Base-by-base conservation (phyloP, 2,888 invertebrate genomes). In the Mamestra brassicae region DNA sequence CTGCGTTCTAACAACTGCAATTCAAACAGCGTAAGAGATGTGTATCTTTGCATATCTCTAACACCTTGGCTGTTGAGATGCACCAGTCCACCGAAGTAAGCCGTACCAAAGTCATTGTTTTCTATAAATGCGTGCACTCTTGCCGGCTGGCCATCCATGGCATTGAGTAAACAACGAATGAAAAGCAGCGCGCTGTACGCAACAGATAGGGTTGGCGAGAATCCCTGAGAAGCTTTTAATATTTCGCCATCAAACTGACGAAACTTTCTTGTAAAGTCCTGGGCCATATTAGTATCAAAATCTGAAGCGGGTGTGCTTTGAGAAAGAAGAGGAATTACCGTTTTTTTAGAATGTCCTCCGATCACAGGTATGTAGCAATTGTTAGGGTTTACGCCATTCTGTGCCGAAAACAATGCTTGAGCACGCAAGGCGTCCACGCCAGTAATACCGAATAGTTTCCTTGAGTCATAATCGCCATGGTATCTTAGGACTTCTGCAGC, bases 281-380 rank as follows among this genome's bases (percentile, higher is more conserved):
- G 90, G 55, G 91, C 82, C 42, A 84, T 91, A 93, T 97, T 89
- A 94, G 97, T 89, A 93, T 93, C 82, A 82, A 93, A 96, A 17
- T 94, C 89, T 57, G 96, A 93, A 10, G 92, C 85, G 0, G 98
- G 98, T 74, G 95, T 97, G 6, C 97, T 97, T 89, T 98, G 97
- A 1, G 98, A 98, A 74, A 98, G 96, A 34, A 99, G 94, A 0
- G 98, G 98, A 38, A 99, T 97, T 81, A 98, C 97, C 2, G 98
- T 98, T 79, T 97, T 97, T 17, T 97, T 97, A 36, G 98, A 97
- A 92, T 98, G 98, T 0, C 99, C 99, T 52, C 98, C 98, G 68
- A 97, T 96, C 0, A 98, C 98, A 0, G 98, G 98, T 11, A 98
- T 97, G 82, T 96, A 93, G 15, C 98, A 97, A 80, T 97, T 96